These are phyloP conservation scores for Ormyrus rosae DNA, from an alignment of 2,888 invertebrate species.

Conservation along the genomic window DNA sequence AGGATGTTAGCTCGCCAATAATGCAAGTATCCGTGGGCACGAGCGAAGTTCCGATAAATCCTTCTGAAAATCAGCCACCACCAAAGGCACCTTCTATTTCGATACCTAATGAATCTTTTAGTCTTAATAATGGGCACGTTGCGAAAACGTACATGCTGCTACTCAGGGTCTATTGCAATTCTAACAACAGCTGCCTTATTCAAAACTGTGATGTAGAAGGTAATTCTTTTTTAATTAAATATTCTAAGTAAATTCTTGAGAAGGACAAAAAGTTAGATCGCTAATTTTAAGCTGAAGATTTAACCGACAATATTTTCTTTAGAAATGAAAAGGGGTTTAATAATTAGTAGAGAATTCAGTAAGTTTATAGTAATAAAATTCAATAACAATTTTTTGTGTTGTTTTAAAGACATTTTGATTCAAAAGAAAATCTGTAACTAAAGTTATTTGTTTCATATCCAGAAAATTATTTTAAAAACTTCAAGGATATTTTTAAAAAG, in stretches of 20 bases:
- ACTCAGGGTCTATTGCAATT: constrained; percentile 81
- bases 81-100: constrained; percentile 87
- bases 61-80: constrained; percentile 81
- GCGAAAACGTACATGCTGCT: constrained; percentile 90
- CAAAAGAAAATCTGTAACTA: too few species aligned
- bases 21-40: constrained; percentile 87
- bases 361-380: too few species aligned
- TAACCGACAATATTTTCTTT: too few species aligned
- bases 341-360: too few species aligned
- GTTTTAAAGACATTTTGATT: too few species aligned
- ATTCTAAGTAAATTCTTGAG: not conserved
- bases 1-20: constrained; percentile 91
- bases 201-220: constrained; percentile 76
- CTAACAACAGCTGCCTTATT: constrained; percentile 71
- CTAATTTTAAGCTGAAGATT: too few species aligned
- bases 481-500: too few species aligned
- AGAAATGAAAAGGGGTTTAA: too few species aligned
- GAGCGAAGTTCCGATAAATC: constrained; percentile 86
- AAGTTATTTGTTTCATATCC: too few species aligned
- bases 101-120: constrained; percentile 91
- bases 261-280: not conserved
- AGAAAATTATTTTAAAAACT: too few species aligned
- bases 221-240: constrained; percentile 55
- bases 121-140: constrained; percentile 85
- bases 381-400: too few species aligned